phyloP scores from a whole-genome alignment of 2,888 invertebrate genomes.

The Hyppa rectilinea region DNA sequence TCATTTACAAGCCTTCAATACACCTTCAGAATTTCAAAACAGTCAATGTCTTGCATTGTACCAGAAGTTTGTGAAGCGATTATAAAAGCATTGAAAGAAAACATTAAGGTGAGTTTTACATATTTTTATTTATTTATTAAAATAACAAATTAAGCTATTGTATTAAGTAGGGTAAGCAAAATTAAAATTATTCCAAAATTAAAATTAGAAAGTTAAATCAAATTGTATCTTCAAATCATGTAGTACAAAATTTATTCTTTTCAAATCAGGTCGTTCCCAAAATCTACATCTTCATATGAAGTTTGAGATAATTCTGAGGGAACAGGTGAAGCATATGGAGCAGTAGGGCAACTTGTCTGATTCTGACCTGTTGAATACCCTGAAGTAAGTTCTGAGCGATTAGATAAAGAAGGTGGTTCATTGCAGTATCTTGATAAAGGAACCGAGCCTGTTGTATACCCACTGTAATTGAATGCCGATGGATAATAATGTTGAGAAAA shows the following conservation, averaged over 20 bases:
- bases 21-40: conserved; percentile 50
- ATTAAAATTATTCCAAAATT: conserved; percentile 14
- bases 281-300: conserved; percentile 48
- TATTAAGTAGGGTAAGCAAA: no score
- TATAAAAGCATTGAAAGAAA: conserved; percentile 43
- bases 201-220: conserved; percentile 29
- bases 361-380: conserved; percentile 47
- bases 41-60: conserved; percentile 43
- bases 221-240: conserved; percentile 26
- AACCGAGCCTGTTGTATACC: conserved; percentile 46
- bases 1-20: no score
- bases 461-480: conserved; percentile 45
- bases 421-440: conserved; percentile 46
- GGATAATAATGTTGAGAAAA: conserved; percentile 44
- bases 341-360: conserved; percentile 43
- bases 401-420: conserved; percentile 44
- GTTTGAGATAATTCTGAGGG: conserved; percentile 42
- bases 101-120: conserved; percentile 45
- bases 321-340: conserved; percentile 45
- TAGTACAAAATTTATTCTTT: conserved; percentile 31
- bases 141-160: background rate
- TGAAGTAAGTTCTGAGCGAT: conserved; percentile 43
- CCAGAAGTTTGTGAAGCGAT: conserved; percentile 56
- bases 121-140: conserved; percentile 42
- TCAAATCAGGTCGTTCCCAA: conserved; percentile 46